Conservation (phyloP, 1,140 invertebrate species). For the Drosophila sp. region DNA sequence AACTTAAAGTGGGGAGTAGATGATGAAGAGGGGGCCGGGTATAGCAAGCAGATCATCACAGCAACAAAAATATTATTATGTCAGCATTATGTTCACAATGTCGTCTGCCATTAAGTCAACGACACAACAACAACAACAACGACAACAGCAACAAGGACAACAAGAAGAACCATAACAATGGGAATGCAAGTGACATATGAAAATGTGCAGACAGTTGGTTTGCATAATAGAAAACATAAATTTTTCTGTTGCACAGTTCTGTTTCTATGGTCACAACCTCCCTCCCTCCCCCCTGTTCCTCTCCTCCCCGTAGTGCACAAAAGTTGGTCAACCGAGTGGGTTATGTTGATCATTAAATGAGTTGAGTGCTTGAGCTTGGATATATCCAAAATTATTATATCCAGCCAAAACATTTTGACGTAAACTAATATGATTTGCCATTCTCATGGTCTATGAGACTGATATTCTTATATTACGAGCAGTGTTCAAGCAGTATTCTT, state of each 20-base stretch:
- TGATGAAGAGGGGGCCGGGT: slow-evolving; percentile 21
- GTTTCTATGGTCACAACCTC: slow-evolving; percentile 2
- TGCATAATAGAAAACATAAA: slow-evolving; percentile 75
- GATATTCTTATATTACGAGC: no score
- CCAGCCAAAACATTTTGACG: not conserved
- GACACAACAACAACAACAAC: slow-evolving; percentile 33
- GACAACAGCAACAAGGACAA: slow-evolving; percentile 16
- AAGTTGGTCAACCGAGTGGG: slow-evolving; percentile 4
- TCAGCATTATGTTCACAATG: slow-evolving; percentile 81
- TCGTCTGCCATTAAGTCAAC: slow-evolving; percentile 79
- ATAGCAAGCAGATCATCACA: slow-evolving; percentile 73
- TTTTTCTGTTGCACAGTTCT: slow-evolving; percentile 54
- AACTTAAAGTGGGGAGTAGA: not conserved
- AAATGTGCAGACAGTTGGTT: slow-evolving; percentile 47
- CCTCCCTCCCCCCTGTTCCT: not conserved
- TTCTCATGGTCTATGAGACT: no score
- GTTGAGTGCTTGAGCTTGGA: slow-evolving; percentile 3
- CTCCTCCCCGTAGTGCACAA: not conserved
- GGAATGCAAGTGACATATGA: slow-evolving; percentile 52
- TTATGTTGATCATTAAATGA: slow-evolving; percentile 21
- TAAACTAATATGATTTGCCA: no score
- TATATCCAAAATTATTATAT: slow-evolving; percentile 7
- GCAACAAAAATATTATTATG: slow-evolving; percentile 81
- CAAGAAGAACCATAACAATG: slow-evolving; percentile 31
- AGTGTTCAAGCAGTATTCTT: no score